Conservation (phyloP, 2,113 vertebrate species). For the Sprattus sprattus region DNA sequence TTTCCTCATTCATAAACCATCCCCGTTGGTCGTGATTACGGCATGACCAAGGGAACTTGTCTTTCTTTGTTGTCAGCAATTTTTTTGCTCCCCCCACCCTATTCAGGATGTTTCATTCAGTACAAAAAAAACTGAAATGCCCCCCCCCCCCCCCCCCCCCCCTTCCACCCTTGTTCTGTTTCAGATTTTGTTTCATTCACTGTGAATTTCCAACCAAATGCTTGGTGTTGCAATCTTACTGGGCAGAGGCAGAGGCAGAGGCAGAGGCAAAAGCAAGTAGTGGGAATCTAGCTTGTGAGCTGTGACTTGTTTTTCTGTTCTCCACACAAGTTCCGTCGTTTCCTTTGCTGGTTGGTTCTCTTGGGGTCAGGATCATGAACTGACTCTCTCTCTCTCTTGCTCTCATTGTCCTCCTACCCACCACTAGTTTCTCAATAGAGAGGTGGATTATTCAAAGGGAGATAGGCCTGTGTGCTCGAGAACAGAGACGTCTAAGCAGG, state of each 20-base stretch:
- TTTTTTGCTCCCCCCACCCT: slow-evolving; percentile 47
- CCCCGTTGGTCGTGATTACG: slow-evolving; percentile 56
- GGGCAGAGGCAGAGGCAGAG: not conserved
- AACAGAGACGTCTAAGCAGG: not conserved
- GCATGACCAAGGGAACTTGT: slow-evolving; percentile 53
- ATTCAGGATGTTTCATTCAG: slow-evolving; percentile 75
- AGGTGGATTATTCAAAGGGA: not conserved
- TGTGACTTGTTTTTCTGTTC: slow-evolving; percentile 4
- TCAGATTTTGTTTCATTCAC: slow-evolving; percentile 59
- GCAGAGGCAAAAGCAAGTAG: not conserved
- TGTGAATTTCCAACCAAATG: not conserved
- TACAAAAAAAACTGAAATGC: slow-evolving; percentile 61
- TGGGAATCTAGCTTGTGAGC: not conserved
- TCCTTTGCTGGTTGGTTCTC: not conserved
- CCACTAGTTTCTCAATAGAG: slow-evolving; percentile 20
- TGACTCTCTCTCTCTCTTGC: slow-evolving; percentile 1
- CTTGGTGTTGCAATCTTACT: not conserved
- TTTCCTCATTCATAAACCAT: slow-evolving; percentile 49
- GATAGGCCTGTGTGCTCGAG: slow-evolving; percentile 15
- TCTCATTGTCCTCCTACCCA: slow-evolving; percentile 25
- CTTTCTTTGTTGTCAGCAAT: slow-evolving; percentile 65
- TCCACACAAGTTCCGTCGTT: not conserved
- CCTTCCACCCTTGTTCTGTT: slow-evolving; percentile 38
- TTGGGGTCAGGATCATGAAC: slow-evolving; percentile 8
- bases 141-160: slow-evolving; percentile 28